Evolutionary conservation across 2,888 invertebrate species (phyloP), one percentile per base, ranked within the genome.

Genomic region (Caenorhabditis plicata): DNA sequence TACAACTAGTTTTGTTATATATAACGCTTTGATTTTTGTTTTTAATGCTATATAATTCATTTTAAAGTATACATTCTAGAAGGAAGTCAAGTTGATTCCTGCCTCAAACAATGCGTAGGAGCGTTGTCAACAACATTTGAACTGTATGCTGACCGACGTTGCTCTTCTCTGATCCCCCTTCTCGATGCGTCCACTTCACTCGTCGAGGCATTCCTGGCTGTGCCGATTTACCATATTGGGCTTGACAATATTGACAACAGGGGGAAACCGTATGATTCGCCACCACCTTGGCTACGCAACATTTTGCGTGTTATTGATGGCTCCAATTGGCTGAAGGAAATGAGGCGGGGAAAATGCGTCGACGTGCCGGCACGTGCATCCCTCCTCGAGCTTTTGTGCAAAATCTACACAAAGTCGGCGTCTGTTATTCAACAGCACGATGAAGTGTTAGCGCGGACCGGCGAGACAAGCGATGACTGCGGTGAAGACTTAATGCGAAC

Each of bases 211-310:
- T 78, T 80, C 54, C 57, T 73, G 19, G 77, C 78, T 45, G 74
- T 75, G 33, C 80, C 80, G 17, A 55, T 77, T 33, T 80, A 72
- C 48, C 69, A 72, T 42, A 27, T 63, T 8, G 61, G 52, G 8
- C 42, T 61, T 11, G 56, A 52, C 8, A 25, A 41, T 27, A 29
- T 44, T 22, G 50, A 42, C 19, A 32, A 49, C 5, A 25, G 42
- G 13, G 46, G n/a, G n/a, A n/a, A n/a, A n/a, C n/a, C n/a, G n/a
- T n/a, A 46, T 25, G 15, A 35, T 7, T 47, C 47, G 25, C 44
- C 45, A 0, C 54, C 44, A 19, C 23, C 19, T 20, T 61, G 61
- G 61, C 40, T 61, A 8, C 45, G 54, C 4, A 54, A 54, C 26
- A 60, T 60, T 48, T 27, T 61, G 9, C 47, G 55, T 38, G 61